Evolutionary conservation across 2,888 invertebrate species (phyloP).

Genomic region (Mylabris sibirica): DNA sequence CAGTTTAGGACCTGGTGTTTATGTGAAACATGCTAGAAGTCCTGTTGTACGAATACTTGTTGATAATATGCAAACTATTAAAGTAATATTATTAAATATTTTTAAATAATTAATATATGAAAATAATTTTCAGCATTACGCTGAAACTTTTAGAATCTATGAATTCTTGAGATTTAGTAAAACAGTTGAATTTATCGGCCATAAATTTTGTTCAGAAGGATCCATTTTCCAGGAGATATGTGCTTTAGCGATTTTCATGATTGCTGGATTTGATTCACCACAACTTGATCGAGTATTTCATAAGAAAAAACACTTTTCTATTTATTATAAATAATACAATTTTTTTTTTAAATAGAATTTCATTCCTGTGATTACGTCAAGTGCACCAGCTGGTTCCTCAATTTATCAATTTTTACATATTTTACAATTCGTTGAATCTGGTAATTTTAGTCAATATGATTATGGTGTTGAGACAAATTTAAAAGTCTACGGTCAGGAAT

Average conservation of each 20-base stretch:
- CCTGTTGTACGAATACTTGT: conserved; percentile 61
- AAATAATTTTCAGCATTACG: conserved; percentile 13
- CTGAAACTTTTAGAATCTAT: conserved; percentile 10
- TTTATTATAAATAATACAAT: no score
- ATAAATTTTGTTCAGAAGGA: conserved; percentile 15
- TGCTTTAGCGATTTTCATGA: conserved; percentile 14
- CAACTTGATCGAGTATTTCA: neutral
- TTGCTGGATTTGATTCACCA: conserved; percentile 23
- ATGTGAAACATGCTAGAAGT: conserved; percentile 63
- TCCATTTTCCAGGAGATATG: conserved; percentile 22
- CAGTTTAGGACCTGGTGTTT: conserved; percentile 71
- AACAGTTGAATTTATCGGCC: conserved; percentile 11
- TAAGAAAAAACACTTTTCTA: no score
- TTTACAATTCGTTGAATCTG: conserved; percentile 21
- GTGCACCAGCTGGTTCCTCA: conserved; percentile 29
- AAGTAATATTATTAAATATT: conserved; percentile 32
- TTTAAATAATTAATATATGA: no score
- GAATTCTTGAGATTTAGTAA: conserved; percentile 25
- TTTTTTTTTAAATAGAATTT: conserved; percentile 28
- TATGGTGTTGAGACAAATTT: conserved; percentile 33
- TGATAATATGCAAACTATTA: conserved; percentile 58
- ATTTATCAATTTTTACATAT: conserved; percentile 27
- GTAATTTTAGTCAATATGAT: conserved; percentile 33
- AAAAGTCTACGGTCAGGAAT: conserved; percentile 26
- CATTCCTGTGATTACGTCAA: conserved; percentile 22